Evolutionary conservation across 2,113 vertebrate species (phyloP).

Genomic region (Macroglossus sobrinus): DNA sequence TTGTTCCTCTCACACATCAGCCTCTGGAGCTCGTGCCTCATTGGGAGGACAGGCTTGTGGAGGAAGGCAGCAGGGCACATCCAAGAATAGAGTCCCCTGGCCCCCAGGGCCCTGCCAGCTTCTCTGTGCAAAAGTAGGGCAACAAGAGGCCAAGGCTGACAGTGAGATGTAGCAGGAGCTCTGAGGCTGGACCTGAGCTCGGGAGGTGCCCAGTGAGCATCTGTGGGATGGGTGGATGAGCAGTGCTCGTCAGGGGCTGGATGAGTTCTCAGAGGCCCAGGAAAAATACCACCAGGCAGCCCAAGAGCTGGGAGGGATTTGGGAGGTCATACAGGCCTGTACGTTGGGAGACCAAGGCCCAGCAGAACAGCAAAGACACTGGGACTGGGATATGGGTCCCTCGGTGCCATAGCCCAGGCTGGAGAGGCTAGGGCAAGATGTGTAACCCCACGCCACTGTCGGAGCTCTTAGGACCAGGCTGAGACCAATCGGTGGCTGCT

Average conservation of each 20-base stretch:
- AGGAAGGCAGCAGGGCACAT: background rate
- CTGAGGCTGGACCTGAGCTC: background rate
- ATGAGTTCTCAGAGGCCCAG: too few species aligned
- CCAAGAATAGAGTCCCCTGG: background rate
- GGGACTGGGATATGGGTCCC: background rate
- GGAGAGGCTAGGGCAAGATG: fast-evolving
- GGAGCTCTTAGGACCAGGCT: background rate
- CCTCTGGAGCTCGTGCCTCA: background rate
- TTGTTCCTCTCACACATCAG: background rate
- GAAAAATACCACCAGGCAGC: background rate
- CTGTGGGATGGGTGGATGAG: fast-evolving
- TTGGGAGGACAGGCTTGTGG: background rate
- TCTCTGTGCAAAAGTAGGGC: background rate
- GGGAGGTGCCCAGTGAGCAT: fast-evolving
- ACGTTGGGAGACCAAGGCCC: background rate
- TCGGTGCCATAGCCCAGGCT: background rate
- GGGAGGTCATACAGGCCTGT: background rate
- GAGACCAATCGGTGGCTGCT: background rate
- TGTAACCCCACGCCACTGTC: background rate
- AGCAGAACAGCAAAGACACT: background rate
- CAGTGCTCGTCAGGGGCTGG: fast-evolving
- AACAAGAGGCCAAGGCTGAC: background rate
- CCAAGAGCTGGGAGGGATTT: background rate
- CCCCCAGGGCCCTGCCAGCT: background rate
- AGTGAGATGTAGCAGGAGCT: fast-evolving